Evolutionary conservation across 2,888 invertebrate species (phyloP).

Genomic region (Suillia variegata): DNA sequence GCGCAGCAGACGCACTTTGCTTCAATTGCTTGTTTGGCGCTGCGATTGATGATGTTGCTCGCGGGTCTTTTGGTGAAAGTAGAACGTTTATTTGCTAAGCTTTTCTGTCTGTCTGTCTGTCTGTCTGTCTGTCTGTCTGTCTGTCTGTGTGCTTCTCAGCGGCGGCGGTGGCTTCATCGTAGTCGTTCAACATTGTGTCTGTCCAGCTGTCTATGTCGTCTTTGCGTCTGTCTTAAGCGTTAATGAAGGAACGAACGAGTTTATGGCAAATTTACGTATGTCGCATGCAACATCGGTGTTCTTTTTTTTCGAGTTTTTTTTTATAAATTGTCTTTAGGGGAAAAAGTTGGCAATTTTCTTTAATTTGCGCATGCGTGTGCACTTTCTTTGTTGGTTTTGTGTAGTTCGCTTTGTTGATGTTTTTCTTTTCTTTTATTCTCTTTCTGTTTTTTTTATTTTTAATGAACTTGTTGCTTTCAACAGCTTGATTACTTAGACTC

Average conservation of each 20-base stretch:
- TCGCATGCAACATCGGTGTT: too few relatives aligned
- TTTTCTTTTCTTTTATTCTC: not conserved
- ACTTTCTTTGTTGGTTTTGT: not conserved
- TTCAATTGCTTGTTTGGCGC: not conserved
- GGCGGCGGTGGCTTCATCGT: too few relatives aligned
- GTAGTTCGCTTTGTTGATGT: too few relatives aligned
- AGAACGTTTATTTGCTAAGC: slow-evolving; percentile 40
- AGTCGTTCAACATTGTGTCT: too few relatives aligned
- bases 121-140: slow-evolving; percentile 34
- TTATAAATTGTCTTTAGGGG: too few relatives aligned
- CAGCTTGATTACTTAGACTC: not conserved
- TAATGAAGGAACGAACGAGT: not conserved
- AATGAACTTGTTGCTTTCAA: too few relatives aligned
- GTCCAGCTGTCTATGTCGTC: slow-evolving; percentile 17
- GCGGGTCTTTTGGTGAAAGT: slow-evolving; percentile 41
- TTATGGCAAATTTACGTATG: not conserved
- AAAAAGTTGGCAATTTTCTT: too few relatives aligned
- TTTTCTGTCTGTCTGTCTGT: slow-evolving; percentile 16
- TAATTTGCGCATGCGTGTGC: not conserved
- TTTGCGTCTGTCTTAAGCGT: not conserved
- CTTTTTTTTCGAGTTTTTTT: too few relatives aligned
- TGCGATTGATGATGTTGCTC: not conserved
- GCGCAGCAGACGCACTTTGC: not conserved
- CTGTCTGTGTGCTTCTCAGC: too few relatives aligned
- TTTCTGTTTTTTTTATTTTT: not conserved